Percentiles rank a stretch among this genome's conserved stretches.
Conservation (phyloP, 2,797 vertebrate species). For the Morus bassanus region DNA sequence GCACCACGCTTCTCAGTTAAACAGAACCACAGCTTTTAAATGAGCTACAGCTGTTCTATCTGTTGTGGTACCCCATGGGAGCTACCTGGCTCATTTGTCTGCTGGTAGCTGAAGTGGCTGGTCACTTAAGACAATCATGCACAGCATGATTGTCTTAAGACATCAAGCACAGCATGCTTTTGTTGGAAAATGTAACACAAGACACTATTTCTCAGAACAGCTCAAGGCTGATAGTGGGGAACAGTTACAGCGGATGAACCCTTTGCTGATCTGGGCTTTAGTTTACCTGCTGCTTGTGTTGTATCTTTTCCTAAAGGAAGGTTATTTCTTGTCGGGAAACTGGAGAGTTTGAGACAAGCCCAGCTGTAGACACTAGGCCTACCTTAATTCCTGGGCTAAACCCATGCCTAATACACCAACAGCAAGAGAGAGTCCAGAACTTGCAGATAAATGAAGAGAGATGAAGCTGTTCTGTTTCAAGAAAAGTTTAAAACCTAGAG, state of each 20-base stretch:
- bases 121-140: rapidly evolving
- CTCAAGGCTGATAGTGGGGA: rapidly evolving
- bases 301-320: background rate
- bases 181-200: background rate
- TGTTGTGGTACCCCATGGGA: rapidly evolving
- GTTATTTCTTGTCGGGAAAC: background rate
- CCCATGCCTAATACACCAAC: background rate
- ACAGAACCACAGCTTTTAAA: background rate
- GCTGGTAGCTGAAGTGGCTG: background rate
- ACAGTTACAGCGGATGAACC: background rate
- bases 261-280: rapidly evolving
- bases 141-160: rapidly evolving
- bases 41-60: background rate
- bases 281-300: background rate
- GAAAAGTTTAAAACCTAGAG: background rate
- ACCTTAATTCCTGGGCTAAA: background rate
- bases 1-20: background rate
- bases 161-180: background rate
- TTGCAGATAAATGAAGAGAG: background rate
- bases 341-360: background rate
- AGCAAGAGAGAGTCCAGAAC: background rate
- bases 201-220: background rate
- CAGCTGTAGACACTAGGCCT: background rate
- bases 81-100: background rate
- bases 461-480: background rate